A percentile compares a stretch with the other conserved stretches of the same genome.
Evolutionary conservation across 2,113 vertebrate species (phyloP).

Genomic region (Daphoenositta chrysoptera): DNA sequence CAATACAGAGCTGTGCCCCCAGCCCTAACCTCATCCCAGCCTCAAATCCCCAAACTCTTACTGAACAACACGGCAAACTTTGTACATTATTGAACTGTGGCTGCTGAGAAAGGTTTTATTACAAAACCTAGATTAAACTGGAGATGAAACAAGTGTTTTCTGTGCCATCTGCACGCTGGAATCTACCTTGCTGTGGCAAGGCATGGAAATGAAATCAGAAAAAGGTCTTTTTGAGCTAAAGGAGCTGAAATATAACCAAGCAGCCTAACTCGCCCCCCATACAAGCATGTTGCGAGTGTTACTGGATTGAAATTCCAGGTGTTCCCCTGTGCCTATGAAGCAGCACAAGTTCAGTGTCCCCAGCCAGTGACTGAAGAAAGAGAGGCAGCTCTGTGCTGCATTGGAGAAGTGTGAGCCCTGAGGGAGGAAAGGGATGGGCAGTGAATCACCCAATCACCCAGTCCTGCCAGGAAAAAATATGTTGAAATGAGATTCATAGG

Average conservation of each 20-base stretch:
- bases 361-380: neutral
- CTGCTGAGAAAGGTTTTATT: neutral
- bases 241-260: neutral
- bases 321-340: neutral
- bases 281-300: neutral
- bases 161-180: neutral
- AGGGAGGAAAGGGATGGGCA: neutral
- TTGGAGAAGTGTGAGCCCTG: neutral
- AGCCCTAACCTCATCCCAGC: neutral
- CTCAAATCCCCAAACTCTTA: neutral
- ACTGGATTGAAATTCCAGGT: neutral
- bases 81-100: neutral
- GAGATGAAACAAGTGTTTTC: neutral
- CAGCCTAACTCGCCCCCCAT: neutral
- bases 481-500: neutral
- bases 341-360: neutral
- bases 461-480: neutral
- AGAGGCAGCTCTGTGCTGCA: neutral
- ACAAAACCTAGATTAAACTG: neutral
- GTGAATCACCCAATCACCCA: neutral
- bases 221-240: neutral
- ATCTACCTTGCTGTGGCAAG: neutral
- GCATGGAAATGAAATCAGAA: neutral
- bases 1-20: neutral
- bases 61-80: neutral